Evolutionary conservation across 2,797 vertebrate species (phyloP), one percentile per base, ranked within the genome.

Genomic region (Picus viridis): DNA sequence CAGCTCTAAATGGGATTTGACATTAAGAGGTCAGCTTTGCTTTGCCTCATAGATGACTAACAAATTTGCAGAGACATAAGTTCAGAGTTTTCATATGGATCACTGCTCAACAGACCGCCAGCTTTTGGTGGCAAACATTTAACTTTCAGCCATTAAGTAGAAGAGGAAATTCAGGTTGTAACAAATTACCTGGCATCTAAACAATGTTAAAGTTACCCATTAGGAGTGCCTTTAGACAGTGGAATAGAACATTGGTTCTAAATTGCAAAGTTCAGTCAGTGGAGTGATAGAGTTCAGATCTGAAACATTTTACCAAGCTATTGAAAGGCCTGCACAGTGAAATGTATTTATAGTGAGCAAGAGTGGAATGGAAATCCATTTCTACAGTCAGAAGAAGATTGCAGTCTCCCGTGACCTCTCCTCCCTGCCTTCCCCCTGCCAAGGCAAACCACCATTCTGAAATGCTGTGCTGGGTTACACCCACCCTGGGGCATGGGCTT

Each of bases 1-100:
- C 58, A 88, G 53, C 75, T 96, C 79, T 97, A 97, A 97, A 97
- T 97, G 94, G 94, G 88, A 95, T 96, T 95, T 97, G 97, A 98
- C 97, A 93, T 97, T 97, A 97, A 4, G 17, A 97, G 96, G 97
- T 98, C 97, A 97, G 81, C 77, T 81, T 89, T 95, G 93, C 94
- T 96, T 95, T 97, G 88, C 92, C 94, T 98, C 94, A 75, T 49
- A 96, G 94, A 96, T 96, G 97, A 95, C 97, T 97, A 96, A 97
- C 95, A 97, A 96, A 97, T 98, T 97, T 97, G 83, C 49, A 27
- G 95, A 97, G 97, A 95, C 96, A 88, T 24, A 95, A 96, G 96
- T 98, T 97, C 96, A 93, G 88, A 96, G 91, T 97, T 96, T 87
- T 95, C 77, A 65, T 93, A 96, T 94, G 97, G 97, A 97, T 97